Evolutionary conservation across 2,113 vertebrate species (phyloP).

Genomic region (Atrichornis clamosus): DNA sequence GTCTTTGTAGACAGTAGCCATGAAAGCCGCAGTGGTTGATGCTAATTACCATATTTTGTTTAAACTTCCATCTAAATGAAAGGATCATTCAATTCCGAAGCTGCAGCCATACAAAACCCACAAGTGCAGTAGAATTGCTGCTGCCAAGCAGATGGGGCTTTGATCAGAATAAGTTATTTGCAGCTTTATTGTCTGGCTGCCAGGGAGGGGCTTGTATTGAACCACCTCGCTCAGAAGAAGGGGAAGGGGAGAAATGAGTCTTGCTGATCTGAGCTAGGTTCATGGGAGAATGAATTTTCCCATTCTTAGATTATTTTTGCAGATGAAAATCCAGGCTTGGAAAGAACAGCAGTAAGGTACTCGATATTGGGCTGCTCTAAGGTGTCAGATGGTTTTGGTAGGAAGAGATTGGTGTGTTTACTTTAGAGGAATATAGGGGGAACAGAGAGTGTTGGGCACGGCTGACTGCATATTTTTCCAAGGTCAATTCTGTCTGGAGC

Average conservation of each 20-base stretch:
- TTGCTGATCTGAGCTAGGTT: not conserved
- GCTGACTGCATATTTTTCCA: not conserved
- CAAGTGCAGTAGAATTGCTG: conserved; percentile 62
- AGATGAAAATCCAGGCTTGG: not conserved
- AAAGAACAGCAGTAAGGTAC: not conserved
- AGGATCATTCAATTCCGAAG: conserved; percentile 59
- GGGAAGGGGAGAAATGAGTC: not conserved
- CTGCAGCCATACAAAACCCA: conserved; percentile 62
- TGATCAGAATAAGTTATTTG: conserved; percentile 64
- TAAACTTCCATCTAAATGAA: conserved; percentile 65
- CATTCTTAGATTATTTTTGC: not conserved
- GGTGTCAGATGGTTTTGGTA: not conserved
- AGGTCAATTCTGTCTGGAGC: not conserved
- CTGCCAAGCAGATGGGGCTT: conserved; percentile 67
- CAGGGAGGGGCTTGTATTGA: conserved; percentile 44
- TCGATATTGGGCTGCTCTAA: not conserved
- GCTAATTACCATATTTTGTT: conserved; percentile 72
- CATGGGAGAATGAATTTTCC: not conserved
- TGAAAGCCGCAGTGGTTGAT: conserved; percentile 62
- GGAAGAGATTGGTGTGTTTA: not conserved
- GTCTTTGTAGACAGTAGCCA: conserved; percentile 60
- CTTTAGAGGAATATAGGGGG: not conserved
- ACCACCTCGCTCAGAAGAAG: not conserved
- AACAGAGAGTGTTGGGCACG: not conserved
- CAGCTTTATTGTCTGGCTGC: conserved; percentile 51